Base-by-base conservation (phyloP, 2,888 invertebrate species). In the Lepas anatifera region DNA sequence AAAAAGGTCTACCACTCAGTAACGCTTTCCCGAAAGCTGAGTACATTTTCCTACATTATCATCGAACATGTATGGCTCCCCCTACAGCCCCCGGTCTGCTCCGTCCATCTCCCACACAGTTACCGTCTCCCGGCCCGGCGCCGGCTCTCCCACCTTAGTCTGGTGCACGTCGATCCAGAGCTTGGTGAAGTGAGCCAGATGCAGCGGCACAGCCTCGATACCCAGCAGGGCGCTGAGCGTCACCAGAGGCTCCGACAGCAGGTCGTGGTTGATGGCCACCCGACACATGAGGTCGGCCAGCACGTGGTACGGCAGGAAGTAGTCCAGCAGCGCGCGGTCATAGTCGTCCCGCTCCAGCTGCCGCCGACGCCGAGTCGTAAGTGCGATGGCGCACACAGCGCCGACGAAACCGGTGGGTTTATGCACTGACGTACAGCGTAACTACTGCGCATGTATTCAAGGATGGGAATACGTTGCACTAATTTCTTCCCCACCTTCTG, bases 151-250 rank as follows among this genome's bases (percentile, higher is more conserved):
- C 35, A 87, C 88, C 80, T 87, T 87, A 16, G 89, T 86, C 73
- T 88, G 86, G 76, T 89, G 87, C 69, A 95, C 90, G 78, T 95
- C 95, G 72, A 90, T 84, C 95, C 95, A 95, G 77, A 95, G 86
- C 77, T 92, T 89, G 25, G 95, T 92, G 81, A 95, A 95, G 78
- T 89, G 87, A 73, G 89, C 90, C 77, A 92, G 88, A 81, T 93
- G 89, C 73, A 95, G 83, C 2, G 93, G 92, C 63, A 91, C 90
- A 74, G 84, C 94, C 82, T 96, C 95, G 75, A 92, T 89, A 71
- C 94, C 95, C 69, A 95, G 89, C 84, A 94, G 86, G 70, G 91
- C 90, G 78, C 92, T 92, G 74, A 95, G 82, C 77, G 89, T 88
- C 72, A 95, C 89, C 74, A 95, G 84, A 69, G 89, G 87, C 77